A percentile compares a stretch with the other conserved stretches of the same genome.
Conservation (phyloP, 2,888 invertebrate genomes). For the Tethea ocularis region DNA sequence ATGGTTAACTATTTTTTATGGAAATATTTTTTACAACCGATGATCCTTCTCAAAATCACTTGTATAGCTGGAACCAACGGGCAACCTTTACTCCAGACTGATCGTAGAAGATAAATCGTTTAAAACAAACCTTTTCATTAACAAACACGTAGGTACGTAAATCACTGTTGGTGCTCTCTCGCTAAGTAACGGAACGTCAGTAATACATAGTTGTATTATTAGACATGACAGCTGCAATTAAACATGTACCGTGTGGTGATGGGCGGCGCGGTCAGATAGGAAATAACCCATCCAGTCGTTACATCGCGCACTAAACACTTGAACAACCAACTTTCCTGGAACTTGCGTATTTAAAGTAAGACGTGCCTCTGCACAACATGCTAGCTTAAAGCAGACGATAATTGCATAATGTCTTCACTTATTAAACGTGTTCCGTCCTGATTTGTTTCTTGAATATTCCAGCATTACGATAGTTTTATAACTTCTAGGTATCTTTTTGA, state of each 20-base stretch:
- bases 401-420: background rate
- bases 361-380: background rate
- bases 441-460: background rate
- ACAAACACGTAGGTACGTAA: too few species aligned
- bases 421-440: background rate
- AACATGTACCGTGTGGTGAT: background rate
- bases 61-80: too few species aligned
- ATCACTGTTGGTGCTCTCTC: too few species aligned
- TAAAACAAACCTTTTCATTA: too few species aligned
- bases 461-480: background rate
- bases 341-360: background rate
- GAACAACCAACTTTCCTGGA: background rate
- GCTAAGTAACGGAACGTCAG: background rate
- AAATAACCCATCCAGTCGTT: background rate
- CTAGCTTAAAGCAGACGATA: background rate
- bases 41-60: too few species aligned
- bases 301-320: constrained; percentile 1
- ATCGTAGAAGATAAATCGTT: too few species aligned
- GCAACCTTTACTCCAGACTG: too few species aligned
- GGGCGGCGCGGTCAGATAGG: background rate
- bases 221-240: background rate
- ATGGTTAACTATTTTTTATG: too few species aligned
- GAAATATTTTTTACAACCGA: too few species aligned
- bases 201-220: background rate
- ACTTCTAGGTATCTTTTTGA: background rate